Evolutionary conservation across 2,113 vertebrate genomes (phyloP).

Genomic region (Eleginops maclovinus): DNA sequence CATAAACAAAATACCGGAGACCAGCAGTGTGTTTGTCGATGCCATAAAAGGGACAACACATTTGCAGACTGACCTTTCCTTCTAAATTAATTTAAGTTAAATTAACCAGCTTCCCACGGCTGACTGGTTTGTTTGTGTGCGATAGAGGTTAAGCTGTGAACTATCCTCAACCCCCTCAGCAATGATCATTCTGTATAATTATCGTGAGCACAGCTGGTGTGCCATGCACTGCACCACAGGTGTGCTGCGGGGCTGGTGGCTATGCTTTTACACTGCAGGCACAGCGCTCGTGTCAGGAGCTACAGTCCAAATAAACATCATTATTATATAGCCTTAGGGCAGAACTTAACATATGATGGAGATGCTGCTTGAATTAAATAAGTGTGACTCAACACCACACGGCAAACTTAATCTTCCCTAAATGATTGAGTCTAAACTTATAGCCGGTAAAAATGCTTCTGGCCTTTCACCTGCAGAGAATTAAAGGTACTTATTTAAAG

Average conservation of each 20-base stretch:
- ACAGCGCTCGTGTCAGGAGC: slow-evolving; percentile 41
- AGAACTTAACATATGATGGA: slow-evolving; percentile 48
- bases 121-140: slow-evolving; percentile 50
- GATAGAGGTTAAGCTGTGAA: slow-evolving; percentile 60
- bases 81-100: slow-evolving; percentile 52
- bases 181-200: slow-evolving; percentile 61
- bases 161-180: slow-evolving; percentile 40
- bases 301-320: slow-evolving; percentile 67
- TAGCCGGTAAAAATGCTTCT: background rate
- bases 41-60: slow-evolving; percentile 20
- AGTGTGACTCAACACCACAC: slow-evolving; percentile 37
- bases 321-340: slow-evolving; percentile 67
- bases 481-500: background rate
- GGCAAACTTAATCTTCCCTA: slow-evolving; percentile 24
- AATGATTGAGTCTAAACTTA: background rate
- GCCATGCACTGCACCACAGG: slow-evolving; percentile 55
- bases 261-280: slow-evolving; percentile 50
- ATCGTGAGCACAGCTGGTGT: slow-evolving; percentile 71
- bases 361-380: slow-evolving; percentile 55
- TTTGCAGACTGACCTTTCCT: slow-evolving; percentile 50
- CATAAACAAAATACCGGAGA: slow-evolving; percentile 17
- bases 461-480: background rate
- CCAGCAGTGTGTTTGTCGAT: slow-evolving; percentile 11
- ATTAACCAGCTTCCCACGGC: slow-evolving; percentile 45
- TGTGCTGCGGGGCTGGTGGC: slow-evolving; percentile 53